Base-by-base conservation (phyloP, 2,888 invertebrate genomes). In the Catocala nupta region DNA sequence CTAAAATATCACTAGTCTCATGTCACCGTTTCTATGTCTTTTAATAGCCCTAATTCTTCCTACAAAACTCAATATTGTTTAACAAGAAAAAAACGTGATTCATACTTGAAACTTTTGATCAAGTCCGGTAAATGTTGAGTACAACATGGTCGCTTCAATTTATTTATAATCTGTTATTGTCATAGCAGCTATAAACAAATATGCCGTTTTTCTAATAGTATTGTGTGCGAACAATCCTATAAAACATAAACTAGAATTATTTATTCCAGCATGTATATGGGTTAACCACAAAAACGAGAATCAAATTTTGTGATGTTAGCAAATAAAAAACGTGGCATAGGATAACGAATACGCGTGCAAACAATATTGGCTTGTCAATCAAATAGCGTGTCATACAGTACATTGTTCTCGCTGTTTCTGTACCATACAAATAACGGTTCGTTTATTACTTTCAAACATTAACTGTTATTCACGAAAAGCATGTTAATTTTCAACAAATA, bases 341-440 rank as follows among this genome's bases (percentile, higher is more conserved):
- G 25, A 49, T 53, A 45, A 43, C 62, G 55, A 72, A 66, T 72
- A 69, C 65, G 66, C 66, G 72, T 69, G 54, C 73, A 59, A 66
- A 69, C 69, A 61, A 67, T 69, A 75, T 72, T 69, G 73, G 51
- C 58, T 62, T 74, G 73, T 72, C 73, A 73, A 69, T 74, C 73
- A 74, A 69, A 67, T 59, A 49, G 33, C 12, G 50, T 63, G 66
- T 59, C 66, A 58, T 49, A 63, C 65, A 25, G 49, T 48, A 51
- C 45, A 63, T 5, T 62, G 66, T 69, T 59, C 54, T 10, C 39
- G 10, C 36, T 12, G 43, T 43, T 43, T 6, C 42, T 12, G 33
- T 33, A 47, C 36, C 50, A 36, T 11, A 5, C 39, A n/a, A 16
- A 54, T 11, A 34, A 34, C 51, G 51, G 33, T 57, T 57, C 43